Evolutionary conservation across 2,113 vertebrate genomes (phyloP), one percentile per base, ranked within the genome.

Genomic region (Candoia aspera): DNA sequence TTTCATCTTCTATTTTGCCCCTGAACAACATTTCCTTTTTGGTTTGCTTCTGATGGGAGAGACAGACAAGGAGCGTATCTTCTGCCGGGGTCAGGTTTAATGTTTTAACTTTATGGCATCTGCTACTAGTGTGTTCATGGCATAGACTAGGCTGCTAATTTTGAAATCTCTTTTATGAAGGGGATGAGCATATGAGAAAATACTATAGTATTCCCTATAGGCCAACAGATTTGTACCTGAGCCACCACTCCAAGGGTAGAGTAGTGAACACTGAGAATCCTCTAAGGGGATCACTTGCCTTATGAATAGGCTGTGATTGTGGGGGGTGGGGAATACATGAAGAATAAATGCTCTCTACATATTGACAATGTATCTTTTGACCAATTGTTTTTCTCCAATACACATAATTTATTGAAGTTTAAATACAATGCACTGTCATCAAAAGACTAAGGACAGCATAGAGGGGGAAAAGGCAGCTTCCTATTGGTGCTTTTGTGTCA

Each of bases 381-480:
- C 96, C 95, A 94, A 95, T 91, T 90, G 68, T 91, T 93, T 91
- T 96, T 91, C 94, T 96, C 95, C 94, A 93, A 96, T 96, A 95
- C 8, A 46, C 94, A 96, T 93, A 96, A 97, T 97, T 97, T 97
- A 95, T 94, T 96, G 96, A 95, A 95, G 92, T 94, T 98, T 97
- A 98, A 97, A 58, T 84, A 95, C 96, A 96, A 96, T 89, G 19
- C 92, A 96, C 95, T 96, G 87, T 79, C 73, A 90, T 91, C 90
- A 92, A 87, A 85, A 92, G 26, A 84, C 84, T 15, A 62, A 90
- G 59, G 29, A 85, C 24, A 86, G 83, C 85, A 88, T 0, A 0
- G 33, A 29, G 0, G 26, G 0, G 21, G 12, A 24, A 84, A 23
- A 42, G 12, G 26, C 90, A 54, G 87, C 11, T 2, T 6, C 49